A percentile compares a stretch with the other conserved stretches of the same genome.
phyloP scores from a whole-genome alignment of 2,113 vertebrate species.

The Tangachromis dhanisi region DNA sequence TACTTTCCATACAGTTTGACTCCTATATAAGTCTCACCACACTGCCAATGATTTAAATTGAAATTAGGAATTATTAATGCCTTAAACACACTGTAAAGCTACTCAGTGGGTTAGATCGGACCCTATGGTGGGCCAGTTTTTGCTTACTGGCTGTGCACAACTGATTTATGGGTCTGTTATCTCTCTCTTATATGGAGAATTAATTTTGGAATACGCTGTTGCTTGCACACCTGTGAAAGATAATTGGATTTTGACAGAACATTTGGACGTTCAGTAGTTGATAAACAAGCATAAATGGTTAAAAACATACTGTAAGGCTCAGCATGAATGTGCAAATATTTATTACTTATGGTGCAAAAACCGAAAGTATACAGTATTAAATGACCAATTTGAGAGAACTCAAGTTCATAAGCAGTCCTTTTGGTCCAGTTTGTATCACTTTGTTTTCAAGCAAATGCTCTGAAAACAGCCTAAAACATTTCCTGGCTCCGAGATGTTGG shows the following conservation, averaged over 20 bases:
- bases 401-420: background rate
- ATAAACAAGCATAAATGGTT: background rate
- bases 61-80: background rate
- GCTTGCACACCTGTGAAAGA: background rate
- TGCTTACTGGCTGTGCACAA: background rate
- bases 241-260: background rate
- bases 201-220: background rate
- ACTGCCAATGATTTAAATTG: background rate
- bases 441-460: background rate
- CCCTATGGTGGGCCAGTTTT: background rate
- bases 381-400: background rate
- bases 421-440: background rate
- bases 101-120: background rate
- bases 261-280: background rate
- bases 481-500: background rate
- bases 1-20: background rate
- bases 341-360: background rate
- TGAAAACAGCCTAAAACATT: background rate
- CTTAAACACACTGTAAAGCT: background rate
- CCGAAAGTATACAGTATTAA: fast-evolving
- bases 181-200: background rate
- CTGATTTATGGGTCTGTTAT: background rate
- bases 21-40: background rate
- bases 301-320: background rate
- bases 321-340: background rate